A percentile compares a stretch with the other conserved stretches of the same genome.
Evolutionary conservation across 2,888 invertebrate genomes (phyloP).

Genomic region (Eupeodes luniger): DNA sequence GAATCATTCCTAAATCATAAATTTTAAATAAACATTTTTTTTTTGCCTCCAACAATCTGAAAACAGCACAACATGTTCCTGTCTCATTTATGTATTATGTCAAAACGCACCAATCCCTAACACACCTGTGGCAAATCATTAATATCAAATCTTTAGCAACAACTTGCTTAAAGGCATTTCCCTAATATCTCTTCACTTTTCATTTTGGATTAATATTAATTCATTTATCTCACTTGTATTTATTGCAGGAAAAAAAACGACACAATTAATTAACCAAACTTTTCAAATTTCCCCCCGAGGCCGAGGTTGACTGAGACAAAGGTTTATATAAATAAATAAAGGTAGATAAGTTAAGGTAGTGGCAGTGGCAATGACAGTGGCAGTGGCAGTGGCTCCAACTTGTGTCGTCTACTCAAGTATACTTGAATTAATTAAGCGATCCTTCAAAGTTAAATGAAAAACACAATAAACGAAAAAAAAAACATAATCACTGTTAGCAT

Average conservation of each 20-base stretch:
- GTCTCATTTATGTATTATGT: slow-evolving; percentile 2
- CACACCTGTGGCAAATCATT: slow-evolving; percentile 33
- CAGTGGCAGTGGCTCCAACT: background rate
- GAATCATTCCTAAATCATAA: too few relatives aligned
- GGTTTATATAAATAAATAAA: background rate
- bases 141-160: slow-evolving; percentile 30
- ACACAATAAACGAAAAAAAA: slow-evolving; percentile 21
- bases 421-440: slow-evolving; percentile 68
- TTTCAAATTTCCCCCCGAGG: slow-evolving; percentile 22
- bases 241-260: slow-evolving; percentile 15
- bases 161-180: slow-evolving; percentile 22
- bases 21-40: too few relatives aligned
- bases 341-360: background rate
- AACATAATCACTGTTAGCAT: slow-evolving; percentile 34
- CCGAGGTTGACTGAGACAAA: slow-evolving; percentile 8
- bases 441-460: slow-evolving; percentile 50
- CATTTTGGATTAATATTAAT: slow-evolving; percentile 53
- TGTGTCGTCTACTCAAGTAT: slow-evolving; percentile 50
- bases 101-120: background rate
- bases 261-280: slow-evolving; percentile 69
- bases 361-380: too few relatives aligned
- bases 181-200: slow-evolving; percentile 26
- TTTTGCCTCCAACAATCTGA: too few relatives aligned
- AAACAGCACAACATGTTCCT: too few relatives aligned
- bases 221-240: slow-evolving; percentile 63